These are phyloP conservation scores for Hephaestus fuliginosus DNA, from an alignment of 2,797 vertebrate genomes.

Conservation along the genomic window DNA sequence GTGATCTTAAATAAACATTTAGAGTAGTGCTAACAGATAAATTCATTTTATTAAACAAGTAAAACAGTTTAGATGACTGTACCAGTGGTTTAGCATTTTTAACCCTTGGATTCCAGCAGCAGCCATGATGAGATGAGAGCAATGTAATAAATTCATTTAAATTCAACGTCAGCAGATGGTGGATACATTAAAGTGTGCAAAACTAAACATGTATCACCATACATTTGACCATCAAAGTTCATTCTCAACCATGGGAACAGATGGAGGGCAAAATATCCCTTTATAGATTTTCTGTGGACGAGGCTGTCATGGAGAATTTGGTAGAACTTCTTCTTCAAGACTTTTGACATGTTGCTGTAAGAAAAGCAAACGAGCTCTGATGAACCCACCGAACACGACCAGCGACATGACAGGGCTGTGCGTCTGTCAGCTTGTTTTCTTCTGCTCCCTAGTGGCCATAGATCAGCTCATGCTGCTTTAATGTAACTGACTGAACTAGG, in stretches of 20 bases:
- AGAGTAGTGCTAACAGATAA: background rate
- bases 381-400: background rate
- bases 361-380: background rate
- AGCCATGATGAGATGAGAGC: too few species aligned
- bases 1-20: background rate
- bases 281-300: background rate
- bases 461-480: background rate
- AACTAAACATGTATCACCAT: background rate
- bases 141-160: background rate
- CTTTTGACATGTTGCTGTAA: background rate
- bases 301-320: background rate
- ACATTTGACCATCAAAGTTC: background rate
- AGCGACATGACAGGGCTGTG: background rate
- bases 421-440: background rate
- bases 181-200: too few species aligned
- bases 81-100: background rate
- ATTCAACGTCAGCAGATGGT: background rate
- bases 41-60: background rate
- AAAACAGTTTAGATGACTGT: background rate
- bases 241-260: background rate
- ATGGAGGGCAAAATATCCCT: background rate
- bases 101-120: background rate
- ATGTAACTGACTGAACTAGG: background rate
- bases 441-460: constrained; percentile 15
- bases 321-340: background rate